Conservation (phyloP, 1,140 invertebrate genomes). For the Neodiprion pinetum region DNA sequence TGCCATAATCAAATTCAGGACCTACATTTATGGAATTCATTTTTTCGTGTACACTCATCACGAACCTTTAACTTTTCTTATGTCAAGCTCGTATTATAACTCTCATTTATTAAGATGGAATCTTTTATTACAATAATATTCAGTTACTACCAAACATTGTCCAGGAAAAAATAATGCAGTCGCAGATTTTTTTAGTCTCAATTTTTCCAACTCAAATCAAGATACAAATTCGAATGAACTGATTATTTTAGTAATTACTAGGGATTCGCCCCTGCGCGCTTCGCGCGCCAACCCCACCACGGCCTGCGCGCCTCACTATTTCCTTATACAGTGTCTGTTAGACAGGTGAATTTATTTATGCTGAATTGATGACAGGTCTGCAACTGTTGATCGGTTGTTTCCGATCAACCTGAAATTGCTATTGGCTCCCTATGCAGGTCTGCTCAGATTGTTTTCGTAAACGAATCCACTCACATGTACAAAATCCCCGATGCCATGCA, state of each 20-base stretch:
- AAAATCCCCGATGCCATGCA: no score
- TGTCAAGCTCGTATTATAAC: background rate
- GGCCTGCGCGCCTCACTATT: no score
- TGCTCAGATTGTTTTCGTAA: no score
- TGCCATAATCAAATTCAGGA: constrained; percentile 6
- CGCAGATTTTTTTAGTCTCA: constrained; percentile 4
- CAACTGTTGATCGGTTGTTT: no score
- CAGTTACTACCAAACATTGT: constrained; percentile 4
- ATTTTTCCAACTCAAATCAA: background rate
- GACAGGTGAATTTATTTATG: no score
- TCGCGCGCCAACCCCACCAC: no score
- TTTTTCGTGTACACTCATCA: constrained; percentile 13
- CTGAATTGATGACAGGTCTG: no score
- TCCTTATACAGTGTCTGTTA: no score
- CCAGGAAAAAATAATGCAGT: constrained; percentile 11
- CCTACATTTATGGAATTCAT: background rate
- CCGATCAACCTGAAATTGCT: no score
- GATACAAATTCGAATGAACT: background rate
- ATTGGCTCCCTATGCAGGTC: no score
- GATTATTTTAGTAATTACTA: background rate
- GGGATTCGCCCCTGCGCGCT: no score
- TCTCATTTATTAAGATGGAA: background rate
- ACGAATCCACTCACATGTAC: no score
- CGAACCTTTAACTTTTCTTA: constrained; percentile 12
- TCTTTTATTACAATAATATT: constrained; percentile 9